Percentiles rank a stretch among this genome's conserved stretches.
These are phyloP conservation scores for Delichon dasypus DNA, from an alignment of 2,797 vertebrate genomes.

Conservation along the genomic window DNA sequence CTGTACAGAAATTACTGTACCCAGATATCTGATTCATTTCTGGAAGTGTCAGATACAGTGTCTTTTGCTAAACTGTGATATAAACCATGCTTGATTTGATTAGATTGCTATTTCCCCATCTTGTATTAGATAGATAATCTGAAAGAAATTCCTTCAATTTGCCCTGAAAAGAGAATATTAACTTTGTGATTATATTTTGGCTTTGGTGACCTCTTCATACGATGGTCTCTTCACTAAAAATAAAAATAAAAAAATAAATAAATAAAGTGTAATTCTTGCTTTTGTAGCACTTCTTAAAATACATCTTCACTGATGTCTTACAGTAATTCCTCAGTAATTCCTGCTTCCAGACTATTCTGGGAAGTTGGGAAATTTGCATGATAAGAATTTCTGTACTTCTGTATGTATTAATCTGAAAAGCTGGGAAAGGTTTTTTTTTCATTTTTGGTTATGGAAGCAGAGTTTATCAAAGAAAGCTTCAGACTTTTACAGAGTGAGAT, in stretches of 20 bases:
- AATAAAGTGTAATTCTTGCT: not conserved
- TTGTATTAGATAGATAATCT: not conserved
- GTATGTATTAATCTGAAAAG: not conserved
- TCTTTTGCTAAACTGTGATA: constrained; percentile 18
- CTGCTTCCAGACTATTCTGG: constrained; percentile 15
- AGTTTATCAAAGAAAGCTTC: constrained; percentile 15
- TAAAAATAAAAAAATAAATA: not conserved
- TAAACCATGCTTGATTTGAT: constrained; percentile 1
- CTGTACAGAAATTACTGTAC: not conserved
- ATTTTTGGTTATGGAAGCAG: not conserved
- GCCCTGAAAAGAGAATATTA: constrained; percentile 18
- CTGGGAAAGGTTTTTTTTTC: not conserved
- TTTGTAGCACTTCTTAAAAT: not conserved
- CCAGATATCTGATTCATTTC: constrained; percentile 1
- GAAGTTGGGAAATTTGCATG: constrained; percentile 26
- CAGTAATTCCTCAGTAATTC: not conserved
- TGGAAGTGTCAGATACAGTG: not conserved
- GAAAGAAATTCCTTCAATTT: constrained; percentile 44
- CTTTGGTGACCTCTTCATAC: not conserved
- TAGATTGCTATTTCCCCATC: not conserved
- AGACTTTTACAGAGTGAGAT: not conserved
- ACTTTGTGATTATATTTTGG: not conserved
- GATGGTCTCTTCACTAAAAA: not conserved
- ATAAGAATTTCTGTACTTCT: constrained; percentile 3
- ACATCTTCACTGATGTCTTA: not conserved